Conservation (phyloP, 2,797 vertebrate species). For the Macropus fuliginosus region DNA sequence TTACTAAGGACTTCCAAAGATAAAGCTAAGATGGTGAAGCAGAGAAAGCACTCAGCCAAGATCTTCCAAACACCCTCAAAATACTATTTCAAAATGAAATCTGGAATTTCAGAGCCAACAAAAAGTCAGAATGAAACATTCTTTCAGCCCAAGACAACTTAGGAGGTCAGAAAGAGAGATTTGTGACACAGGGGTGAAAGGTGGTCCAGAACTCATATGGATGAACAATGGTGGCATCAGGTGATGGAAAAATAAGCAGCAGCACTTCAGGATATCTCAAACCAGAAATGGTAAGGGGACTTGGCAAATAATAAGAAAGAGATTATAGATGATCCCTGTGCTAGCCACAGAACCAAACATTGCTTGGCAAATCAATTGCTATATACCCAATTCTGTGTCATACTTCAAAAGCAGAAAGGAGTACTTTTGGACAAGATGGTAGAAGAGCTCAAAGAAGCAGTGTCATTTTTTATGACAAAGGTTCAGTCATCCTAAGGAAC, state of each 20-base stretch:
- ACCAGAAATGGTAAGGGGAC: neutral
- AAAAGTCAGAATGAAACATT: neutral
- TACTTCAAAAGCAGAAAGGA: neutral
- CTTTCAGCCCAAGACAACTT: neutral
- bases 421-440: neutral
- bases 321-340: neutral
- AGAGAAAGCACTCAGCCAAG: neutral
- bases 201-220: neutral
- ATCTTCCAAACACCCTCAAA: neutral
- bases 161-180: neutral
- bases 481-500: neutral
- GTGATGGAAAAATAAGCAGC: neutral
- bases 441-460: neutral
- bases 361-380: neutral
- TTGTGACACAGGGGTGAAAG: neutral
- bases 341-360: neutral
- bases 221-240: neutral
- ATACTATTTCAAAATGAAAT: neutral
- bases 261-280: neutral
- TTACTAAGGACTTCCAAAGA: neutral
- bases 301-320: neutral
- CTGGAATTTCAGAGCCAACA: neutral
- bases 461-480: neutral
- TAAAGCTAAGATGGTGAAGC: neutral
- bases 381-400: neutral